A percentile compares a stretch with the other conserved stretches of the same genome.
Evolutionary conservation across 1,140 invertebrate species (phyloP).

Genomic region (Saccostrea echinata): DNA sequence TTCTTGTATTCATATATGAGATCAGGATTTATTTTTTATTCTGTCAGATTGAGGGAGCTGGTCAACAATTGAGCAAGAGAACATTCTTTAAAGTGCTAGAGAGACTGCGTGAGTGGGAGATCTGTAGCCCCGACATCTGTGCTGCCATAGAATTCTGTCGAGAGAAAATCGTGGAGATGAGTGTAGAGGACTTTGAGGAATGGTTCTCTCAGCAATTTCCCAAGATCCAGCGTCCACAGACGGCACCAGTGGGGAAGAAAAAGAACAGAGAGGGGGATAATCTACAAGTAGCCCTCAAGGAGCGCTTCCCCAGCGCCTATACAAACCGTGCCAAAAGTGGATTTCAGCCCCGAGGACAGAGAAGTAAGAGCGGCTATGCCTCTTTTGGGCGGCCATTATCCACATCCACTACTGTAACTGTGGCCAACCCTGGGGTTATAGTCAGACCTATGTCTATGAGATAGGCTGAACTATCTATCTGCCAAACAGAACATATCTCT

Average conservation of each 20-base stretch:
- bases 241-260: conserved; percentile 68
- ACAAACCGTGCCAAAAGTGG: neutral
- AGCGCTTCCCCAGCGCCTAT: conserved; percentile 30
- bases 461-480: neutral
- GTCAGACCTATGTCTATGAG: conserved; percentile 28
- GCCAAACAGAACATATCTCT: neutral
- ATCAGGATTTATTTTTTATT: neutral
- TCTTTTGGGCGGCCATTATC: conserved; percentile 33
- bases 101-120: conserved; percentile 77
- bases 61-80: conserved; percentile 73
- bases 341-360: neutral
- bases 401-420: conserved; percentile 9
- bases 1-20: neutral
- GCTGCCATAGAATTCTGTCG: conserved; percentile 80
- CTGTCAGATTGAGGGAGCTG: conserved; percentile 73
- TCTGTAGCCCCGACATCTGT: conserved; percentile 78
- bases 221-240: conserved; percentile 71
- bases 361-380: conserved; percentile 33
- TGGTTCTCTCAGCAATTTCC: conserved; percentile 78
- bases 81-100: conserved; percentile 77
- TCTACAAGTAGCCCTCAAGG: neutral
- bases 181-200: conserved; percentile 77
- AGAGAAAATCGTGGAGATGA: conserved; percentile 77
- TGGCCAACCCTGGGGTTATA: conserved; percentile 13
- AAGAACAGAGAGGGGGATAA: neutral